A percentile compares a stretch with the other conserved stretches of the same genome.
phyloP scores from a whole-genome alignment of 2,113 vertebrate species.

The Odobenus rosmarus region DNA sequence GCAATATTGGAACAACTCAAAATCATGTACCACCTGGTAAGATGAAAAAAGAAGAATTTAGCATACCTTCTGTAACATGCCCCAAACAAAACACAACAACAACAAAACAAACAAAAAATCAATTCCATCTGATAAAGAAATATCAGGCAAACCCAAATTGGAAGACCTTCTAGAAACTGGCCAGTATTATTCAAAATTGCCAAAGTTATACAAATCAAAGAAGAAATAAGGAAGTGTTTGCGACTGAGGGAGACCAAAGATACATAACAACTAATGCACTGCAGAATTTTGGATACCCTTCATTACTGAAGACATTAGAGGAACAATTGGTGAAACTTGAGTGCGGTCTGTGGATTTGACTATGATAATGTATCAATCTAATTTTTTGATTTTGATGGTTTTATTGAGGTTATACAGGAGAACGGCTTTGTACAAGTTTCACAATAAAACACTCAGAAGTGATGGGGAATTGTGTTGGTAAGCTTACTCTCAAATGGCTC shows the following conservation, averaged over 20 bases:
- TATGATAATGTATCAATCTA: slow-evolving; percentile 42
- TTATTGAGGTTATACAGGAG: slow-evolving; percentile 61
- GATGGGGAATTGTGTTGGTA: slow-evolving; percentile 35
- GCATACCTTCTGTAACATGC: neutral
- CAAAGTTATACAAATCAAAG: slow-evolving; percentile 36
- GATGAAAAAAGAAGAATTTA: neutral
- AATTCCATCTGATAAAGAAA: slow-evolving; percentile 2
- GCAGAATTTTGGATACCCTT: neutral
- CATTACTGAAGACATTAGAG: slow-evolving; percentile 43
- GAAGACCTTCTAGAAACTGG: neutral
- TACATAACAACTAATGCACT: neutral
- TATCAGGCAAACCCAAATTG: neutral
- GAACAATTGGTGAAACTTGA: slow-evolving; percentile 22
- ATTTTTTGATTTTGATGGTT: slow-evolving; percentile 63
- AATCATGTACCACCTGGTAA: neutral
- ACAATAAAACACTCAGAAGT: slow-evolving; percentile 52
- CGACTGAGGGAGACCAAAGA: neutral
- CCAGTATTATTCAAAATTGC: neutral
- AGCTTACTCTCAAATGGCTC: slow-evolving; percentile 33
- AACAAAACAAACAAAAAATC: neutral
- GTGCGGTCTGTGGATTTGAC: slow-evolving; percentile 58
- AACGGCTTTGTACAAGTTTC: slow-evolving; percentile 31
- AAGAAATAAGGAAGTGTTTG: neutral
- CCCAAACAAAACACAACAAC: neutral
- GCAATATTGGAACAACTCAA: neutral